These are phyloP conservation scores for Orchesellides sinensis DNA, from an alignment of 2,888 invertebrate species.

Conservation along the genomic window DNA sequence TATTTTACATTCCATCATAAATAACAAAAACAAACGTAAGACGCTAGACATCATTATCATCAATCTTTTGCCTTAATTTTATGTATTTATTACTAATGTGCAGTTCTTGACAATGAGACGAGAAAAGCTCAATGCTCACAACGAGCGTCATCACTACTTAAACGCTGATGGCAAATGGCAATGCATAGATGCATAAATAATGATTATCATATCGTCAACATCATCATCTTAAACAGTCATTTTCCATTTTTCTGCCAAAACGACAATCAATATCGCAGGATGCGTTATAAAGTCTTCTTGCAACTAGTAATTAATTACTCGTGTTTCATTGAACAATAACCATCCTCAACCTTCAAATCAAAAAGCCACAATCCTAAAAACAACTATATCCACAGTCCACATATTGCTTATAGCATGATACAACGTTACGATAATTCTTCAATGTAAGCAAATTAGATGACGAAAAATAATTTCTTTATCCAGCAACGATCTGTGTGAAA, in stretches of 20 bases:
- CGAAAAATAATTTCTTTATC: constrained; percentile 4
- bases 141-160: neutral
- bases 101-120: constrained; percentile 22
- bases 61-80: too few species aligned
- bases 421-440: too few species aligned
- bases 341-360: constrained; percentile 7
- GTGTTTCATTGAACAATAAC: constrained; percentile 14
- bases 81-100: neutral
- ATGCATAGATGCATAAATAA: neutral
- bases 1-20: too few species aligned
- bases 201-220: neutral
- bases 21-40: too few species aligned
- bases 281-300: neutral
- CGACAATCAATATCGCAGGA: neutral
- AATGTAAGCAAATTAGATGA: constrained; percentile 16
- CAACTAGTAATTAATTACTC: constrained; percentile 19
- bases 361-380: neutral
- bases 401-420: neutral
- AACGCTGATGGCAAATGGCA: constrained; percentile 7
- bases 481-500: too few species aligned
- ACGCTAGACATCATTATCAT: too few species aligned
- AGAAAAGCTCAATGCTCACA: constrained; percentile 1
- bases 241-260: neutral
- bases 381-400: neutral
- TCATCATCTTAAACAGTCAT: neutral